These are phyloP conservation scores for Ostrea denselamellosa DNA, from an alignment of 1,140 invertebrate genomes.

Conservation along the genomic window DNA sequence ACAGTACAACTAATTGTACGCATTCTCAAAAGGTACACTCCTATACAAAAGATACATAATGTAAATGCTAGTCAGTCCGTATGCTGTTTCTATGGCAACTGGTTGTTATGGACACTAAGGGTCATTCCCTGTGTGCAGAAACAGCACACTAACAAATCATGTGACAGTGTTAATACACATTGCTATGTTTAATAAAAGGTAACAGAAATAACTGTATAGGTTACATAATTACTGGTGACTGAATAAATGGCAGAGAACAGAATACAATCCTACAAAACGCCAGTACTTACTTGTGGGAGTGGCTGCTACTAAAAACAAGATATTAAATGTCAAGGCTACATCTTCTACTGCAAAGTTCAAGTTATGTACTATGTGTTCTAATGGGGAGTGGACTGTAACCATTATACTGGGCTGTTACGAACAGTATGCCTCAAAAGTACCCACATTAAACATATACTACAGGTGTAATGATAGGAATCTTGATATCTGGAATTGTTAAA, in stretches of 20 bases:
- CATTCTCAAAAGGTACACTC: background rate
- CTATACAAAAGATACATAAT: background rate
- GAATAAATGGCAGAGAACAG: background rate
- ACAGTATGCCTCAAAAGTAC: too few relatives aligned
- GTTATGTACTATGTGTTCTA: background rate
- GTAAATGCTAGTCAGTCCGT: background rate
- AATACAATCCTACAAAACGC: background rate
- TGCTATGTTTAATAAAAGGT: constrained; percentile 16
- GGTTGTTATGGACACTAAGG: background rate
- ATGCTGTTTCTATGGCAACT: background rate
- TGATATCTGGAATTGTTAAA: too few relatives aligned
- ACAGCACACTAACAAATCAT: background rate
- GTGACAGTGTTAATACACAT: constrained; percentile 18
- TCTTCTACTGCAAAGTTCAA: background rate
- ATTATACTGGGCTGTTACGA: too few relatives aligned
- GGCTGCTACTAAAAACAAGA: constrained; percentile 20
- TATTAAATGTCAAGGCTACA: background rate
- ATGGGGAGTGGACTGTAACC: background rate
- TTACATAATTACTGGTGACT: constrained; percentile 26
- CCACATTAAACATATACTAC: too few relatives aligned
- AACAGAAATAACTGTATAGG: constrained; percentile 1
- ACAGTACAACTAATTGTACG: background rate
- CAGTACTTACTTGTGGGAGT: constrained; percentile 22
- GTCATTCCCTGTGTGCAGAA: background rate
- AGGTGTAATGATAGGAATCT: too few relatives aligned